Evolutionary conservation across 2,888 invertebrate genomes (phyloP), one percentile per base, ranked within the genome.

Genomic region (Tenthredo livida): DNA sequence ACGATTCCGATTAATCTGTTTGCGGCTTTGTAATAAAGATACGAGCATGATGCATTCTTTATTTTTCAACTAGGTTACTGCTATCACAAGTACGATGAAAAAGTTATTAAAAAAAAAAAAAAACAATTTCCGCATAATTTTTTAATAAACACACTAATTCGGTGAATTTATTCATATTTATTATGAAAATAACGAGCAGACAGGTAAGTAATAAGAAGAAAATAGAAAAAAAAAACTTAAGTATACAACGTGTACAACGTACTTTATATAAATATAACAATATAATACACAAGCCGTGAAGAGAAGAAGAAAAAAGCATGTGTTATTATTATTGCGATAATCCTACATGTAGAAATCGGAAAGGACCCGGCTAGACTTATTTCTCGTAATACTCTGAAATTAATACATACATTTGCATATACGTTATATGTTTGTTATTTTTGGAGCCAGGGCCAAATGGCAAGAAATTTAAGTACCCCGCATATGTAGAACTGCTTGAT

Each of bases 371-470:
- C 61, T 61, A 61, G 21, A 61, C 61, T 61, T 21, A 29, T 75
- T 47, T 70, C 33, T 29, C 75, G 75, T 29, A 37, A n/a, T 78
- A 29, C 29, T 29, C 25, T 12, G 61, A 33, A 67, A 67, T 33
- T 33, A 33, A 40, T 61, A 61, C 33, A 5, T 37, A 17, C 6
- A 61, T 77, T 25, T 40, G 29, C n/a, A 77, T 10, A 77, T 25
- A 40, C 54, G 80, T 25, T 40, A 80, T 37, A 65, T 77, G 50
- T 80, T 50, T 77, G 75, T 67, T 78, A 84, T 85, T 86, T 87
- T 85, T 88, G 89, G 87, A 86, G 84, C 40, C 80, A 73, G 73
- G 50, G 88, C 88, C 89, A 88, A 87, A 84, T 84, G 54, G 58
- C 84, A 78, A 80, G 88, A 86, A 54, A 43, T 33, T 58, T 78